These are phyloP conservation scores for Neomonachus schauinslandi DNA, from an alignment of 2,113 vertebrate genomes.

Conservation along the genomic window DNA sequence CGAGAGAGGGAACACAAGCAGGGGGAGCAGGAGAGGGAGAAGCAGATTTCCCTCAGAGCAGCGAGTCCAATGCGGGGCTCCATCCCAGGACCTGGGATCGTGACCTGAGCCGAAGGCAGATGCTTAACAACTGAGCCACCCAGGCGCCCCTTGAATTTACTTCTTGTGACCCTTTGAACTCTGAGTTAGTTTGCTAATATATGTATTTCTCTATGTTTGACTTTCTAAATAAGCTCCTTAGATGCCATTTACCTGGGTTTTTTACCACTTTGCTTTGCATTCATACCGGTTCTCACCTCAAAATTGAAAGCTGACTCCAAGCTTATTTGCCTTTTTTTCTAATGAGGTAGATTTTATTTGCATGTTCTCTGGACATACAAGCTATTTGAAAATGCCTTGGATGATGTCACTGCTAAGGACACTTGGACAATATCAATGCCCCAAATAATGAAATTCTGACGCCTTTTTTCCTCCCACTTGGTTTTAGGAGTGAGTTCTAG, in stretches of 20 bases:
- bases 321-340: background rate
- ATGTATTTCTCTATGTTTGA: background rate
- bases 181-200: background rate
- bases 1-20: no score
- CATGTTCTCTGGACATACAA: background rate
- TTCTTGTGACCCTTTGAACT: background rate
- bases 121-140: no score
- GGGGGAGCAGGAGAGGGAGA: no score
- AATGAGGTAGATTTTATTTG: background rate
- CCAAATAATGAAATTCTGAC: background rate
- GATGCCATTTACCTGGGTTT: background rate
- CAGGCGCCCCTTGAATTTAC: background rate
- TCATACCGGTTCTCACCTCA: background rate
- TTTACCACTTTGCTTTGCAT: background rate
- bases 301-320: conserved; percentile 6
- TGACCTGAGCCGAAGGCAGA: no score
- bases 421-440: background rate
- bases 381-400: background rate
- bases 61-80: no score
- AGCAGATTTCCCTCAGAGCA: no score
- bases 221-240: background rate
- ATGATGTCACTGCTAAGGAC: background rate
- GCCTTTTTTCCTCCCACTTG: background rate
- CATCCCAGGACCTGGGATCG: no score
- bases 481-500: background rate